A percentile compares a stretch with the other conserved stretches of the same genome.
These are phyloP conservation scores for Leptopilina clavipes DNA, from an alignment of 1,140 invertebrate genomes.

Conservation along the genomic window DNA sequence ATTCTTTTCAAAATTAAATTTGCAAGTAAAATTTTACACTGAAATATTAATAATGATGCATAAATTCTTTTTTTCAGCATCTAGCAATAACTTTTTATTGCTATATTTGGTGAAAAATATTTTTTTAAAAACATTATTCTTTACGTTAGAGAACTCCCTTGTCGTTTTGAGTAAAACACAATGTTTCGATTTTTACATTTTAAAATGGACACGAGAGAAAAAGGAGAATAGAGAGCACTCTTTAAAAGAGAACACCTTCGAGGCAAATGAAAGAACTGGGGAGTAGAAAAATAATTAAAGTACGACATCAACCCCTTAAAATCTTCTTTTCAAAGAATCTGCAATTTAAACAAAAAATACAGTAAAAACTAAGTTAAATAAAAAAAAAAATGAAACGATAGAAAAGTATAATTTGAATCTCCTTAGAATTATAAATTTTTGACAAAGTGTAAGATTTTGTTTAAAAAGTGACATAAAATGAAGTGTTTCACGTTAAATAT, in stretches of 20 bases:
- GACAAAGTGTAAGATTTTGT: neutral
- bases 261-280: slow-evolving; percentile 19
- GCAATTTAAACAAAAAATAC: neutral
- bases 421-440: neutral
- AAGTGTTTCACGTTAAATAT: neutral
- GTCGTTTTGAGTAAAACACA: neutral
- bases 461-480: neutral
- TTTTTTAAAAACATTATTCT: no score
- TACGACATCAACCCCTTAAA: neutral
- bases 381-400: neutral
- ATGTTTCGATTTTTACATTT: neutral
- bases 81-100: no score
- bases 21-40: no score
- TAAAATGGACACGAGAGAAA: neutral
- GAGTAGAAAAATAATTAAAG: slow-evolving; percentile 25
- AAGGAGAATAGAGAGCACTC: slow-evolving; percentile 1
- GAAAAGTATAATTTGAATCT: neutral
- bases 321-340: neutral
- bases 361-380: neutral
- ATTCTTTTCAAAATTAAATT: no score
- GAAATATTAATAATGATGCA: no score
- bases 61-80: no score
- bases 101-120: no score
- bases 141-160: neutral
- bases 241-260: neutral